Evolutionary conservation across 1,140 invertebrate genomes (phyloP).

Genomic region (Gonioctena quinquepunctata): DNA sequence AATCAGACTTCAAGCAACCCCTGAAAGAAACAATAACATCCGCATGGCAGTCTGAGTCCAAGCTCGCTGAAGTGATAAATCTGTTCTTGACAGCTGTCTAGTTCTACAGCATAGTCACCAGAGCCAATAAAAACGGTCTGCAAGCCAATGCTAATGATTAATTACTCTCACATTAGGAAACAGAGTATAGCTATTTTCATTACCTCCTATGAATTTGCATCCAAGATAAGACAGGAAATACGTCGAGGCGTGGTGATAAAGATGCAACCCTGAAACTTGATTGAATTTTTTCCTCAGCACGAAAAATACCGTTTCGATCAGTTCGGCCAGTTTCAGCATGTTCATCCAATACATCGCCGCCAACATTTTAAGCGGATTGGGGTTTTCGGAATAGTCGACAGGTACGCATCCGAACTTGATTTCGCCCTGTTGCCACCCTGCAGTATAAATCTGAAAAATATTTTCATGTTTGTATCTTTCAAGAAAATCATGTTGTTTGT

Average conservation of each 20-base stretch:
- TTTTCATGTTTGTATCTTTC: too few species aligned
- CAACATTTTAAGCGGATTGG: conserved; percentile 64
- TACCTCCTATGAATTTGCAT: conserved; percentile 68
- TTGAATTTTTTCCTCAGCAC: conserved; percentile 71
- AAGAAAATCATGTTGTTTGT: too few species aligned
- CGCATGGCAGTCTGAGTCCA: too few species aligned
- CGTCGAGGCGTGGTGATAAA: conserved; percentile 74
- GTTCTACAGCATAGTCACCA: too few species aligned
- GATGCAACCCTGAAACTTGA: conserved; percentile 73
- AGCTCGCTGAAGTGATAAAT: background rate
- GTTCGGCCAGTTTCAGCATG: conserved; percentile 57
- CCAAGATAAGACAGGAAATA: conserved; percentile 69
- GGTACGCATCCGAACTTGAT: conserved; percentile 68
- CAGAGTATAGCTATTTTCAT: too few species aligned
- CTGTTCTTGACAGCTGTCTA: too few species aligned
- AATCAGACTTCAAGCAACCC: background rate
- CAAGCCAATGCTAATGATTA: too few species aligned
- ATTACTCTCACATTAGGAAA: too few species aligned
- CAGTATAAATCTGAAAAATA: background rate
- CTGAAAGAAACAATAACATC: too few species aligned
- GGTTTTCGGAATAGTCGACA: conserved; percentile 67
- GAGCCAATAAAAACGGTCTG: too few species aligned
- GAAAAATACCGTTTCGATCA: conserved; percentile 67
- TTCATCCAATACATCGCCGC: conserved; percentile 56
- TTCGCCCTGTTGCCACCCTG: conserved; percentile 42